These are phyloP conservation scores for Fragum sueziense DNA, from an alignment of 2,888 invertebrate species.

Conservation along the genomic window DNA sequence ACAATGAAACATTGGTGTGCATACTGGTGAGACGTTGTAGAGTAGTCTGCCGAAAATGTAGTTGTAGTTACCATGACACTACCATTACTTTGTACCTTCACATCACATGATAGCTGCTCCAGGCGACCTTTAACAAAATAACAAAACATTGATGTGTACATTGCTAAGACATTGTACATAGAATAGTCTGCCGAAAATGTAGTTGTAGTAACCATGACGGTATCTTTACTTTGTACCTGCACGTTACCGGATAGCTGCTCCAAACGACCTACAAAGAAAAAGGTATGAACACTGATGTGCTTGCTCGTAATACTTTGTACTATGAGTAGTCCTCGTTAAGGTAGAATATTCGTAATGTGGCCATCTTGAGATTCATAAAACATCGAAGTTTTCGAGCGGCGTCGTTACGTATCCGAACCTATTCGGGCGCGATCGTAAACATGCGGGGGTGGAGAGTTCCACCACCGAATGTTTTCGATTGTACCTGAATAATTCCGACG, in stretches of 20 bases:
- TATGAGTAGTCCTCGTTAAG: no score
- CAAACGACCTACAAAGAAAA: constrained; percentile 19
- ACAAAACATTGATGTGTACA: constrained; percentile 36
- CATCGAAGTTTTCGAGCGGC: no score
- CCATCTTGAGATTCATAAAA: no score
- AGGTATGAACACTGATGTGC: constrained; percentile 32
- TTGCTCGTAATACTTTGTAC: constrained; percentile 8
- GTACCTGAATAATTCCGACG: no score
- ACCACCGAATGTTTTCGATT: no score
- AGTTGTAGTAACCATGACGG: constrained; percentile 31
- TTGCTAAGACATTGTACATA: not conserved
- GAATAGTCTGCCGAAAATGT: constrained; percentile 38
- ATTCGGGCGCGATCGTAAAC: no score
- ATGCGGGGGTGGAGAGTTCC: no score
- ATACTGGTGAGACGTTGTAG: constrained; percentile 11
- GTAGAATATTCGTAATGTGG: no score
- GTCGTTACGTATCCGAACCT: no score
- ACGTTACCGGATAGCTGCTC: constrained; percentile 42
- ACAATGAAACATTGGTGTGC: constrained; percentile 35
- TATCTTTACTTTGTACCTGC: constrained; percentile 39
- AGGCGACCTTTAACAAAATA: constrained; percentile 24
- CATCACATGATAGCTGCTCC: constrained; percentile 43
- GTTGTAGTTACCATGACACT: constrained; percentile 39
- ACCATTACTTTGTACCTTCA: constrained; percentile 45
- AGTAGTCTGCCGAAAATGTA: constrained; percentile 40